phyloP scores from a whole-genome alignment of 1,140 invertebrate genomes.

The Cyphomyrmex costatus region DNA sequence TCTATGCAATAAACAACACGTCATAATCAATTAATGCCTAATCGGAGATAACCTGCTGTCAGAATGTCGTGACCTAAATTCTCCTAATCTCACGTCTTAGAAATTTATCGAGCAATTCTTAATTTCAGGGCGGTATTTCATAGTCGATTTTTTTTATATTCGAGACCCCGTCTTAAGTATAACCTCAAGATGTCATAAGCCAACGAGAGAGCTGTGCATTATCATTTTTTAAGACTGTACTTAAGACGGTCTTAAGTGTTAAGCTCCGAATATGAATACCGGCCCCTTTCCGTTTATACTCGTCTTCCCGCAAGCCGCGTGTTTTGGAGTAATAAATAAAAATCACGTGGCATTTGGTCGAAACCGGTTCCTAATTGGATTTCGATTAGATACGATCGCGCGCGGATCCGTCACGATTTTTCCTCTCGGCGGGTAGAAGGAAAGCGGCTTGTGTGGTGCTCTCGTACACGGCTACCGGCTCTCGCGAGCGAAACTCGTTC shows the following conservation, averaged over 20 bases:
- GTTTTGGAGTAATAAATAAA: background rate
- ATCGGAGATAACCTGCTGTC: background rate
- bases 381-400: background rate
- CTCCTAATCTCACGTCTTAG: background rate
- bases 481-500: constrained; percentile 21
- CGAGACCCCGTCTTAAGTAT: too few species aligned
- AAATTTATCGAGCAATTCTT: background rate
- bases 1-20: background rate
- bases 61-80: constrained; percentile 2
- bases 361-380: constrained; percentile 27
- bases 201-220: too few species aligned
- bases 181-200: too few species aligned
- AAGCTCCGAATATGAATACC: too few species aligned
- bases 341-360: constrained; percentile 34
- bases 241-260: too few species aligned
- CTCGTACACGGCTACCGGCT: constrained; percentile 7
- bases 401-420: constrained; percentile 24
- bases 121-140: too few species aligned
- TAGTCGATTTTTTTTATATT: too few species aligned
- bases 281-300: background rate
- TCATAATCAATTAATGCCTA: constrained; percentile 21
- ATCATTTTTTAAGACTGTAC: too few species aligned
- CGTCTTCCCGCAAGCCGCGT: background rate
- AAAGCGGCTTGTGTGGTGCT: background rate
- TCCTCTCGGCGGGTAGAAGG: background rate